phyloP scores from a whole-genome alignment of 2,797 vertebrate species.

The Lerista edwardsae region DNA sequence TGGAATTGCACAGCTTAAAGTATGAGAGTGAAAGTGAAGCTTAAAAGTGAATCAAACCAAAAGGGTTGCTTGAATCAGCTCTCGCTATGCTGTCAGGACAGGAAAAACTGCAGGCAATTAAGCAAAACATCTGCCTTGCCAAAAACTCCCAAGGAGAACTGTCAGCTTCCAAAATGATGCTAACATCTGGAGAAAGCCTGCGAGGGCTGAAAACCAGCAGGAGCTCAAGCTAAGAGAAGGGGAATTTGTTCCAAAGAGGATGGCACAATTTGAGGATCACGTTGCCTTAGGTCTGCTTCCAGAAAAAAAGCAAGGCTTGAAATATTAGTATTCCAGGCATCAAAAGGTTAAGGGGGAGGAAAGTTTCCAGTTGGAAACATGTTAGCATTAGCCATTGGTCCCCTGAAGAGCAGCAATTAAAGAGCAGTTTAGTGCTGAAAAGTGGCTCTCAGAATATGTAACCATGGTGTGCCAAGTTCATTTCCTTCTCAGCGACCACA shows the following conservation, averaged over 20 bases:
- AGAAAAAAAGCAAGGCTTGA: neutral
- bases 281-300: neutral
- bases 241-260: neutral
- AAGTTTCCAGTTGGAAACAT: slow-evolving; percentile 7
- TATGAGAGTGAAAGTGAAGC: neutral
- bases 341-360: neutral
- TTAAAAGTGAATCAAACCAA: neutral
- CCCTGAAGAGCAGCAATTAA: neutral
- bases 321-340: slow-evolving; percentile 25
- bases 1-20: neutral
- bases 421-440: slow-evolving; percentile 29
- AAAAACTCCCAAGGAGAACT: neutral
- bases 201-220: neutral
- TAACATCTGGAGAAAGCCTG: neutral
- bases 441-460: neutral
- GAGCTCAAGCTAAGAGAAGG: neutral
- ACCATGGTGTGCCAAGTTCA: neutral
- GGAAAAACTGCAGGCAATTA: neutral
- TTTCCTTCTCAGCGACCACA: neutral
- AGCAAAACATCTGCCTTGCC: neutral
- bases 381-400: slow-evolving; percentile 28
- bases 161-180: neutral
- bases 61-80: neutral
- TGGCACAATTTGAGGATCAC: neutral
- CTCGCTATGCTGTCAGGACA: neutral